Base-by-base conservation (phyloP, 92 coral and sea anemone species). In the Bergia sp. region DNA sequence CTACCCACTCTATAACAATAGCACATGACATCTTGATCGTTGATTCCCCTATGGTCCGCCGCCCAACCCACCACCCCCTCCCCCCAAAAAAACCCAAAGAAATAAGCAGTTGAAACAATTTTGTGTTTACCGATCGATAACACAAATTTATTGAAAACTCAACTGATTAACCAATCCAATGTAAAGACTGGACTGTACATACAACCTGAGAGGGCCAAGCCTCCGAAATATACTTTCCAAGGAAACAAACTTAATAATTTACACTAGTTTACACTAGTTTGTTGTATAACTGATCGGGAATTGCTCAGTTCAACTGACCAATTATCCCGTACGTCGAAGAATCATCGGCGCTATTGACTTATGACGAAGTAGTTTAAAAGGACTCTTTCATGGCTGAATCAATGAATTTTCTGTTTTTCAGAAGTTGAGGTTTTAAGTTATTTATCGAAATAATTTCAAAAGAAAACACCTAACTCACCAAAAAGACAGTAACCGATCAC, bases 161-260 rank as follows among this genome's bases (percentile, higher is more conserved):
- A 15, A 53, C 29, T 29, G 29, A 12, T 12, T 10, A 11, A 53
- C 58, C 80, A 41, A 44, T 76, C 69, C 69, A 61, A 23, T 61
- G 6, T 61, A 20, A n/a, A 61, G 5, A 61, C 2, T 18, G 23
- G 67, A 61, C 23, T 61, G 67, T 61, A 2, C 23, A 6, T 42
- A 76, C 50, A 40, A 76, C 80, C 13, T 76, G 45, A 50, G 79
- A 75, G 23, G 80, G 16, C 18, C 21, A 42, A 76, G 47, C 80
- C 53, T 39, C 80, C 80, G 20, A n/a, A 16, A 39, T 18, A 76
- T 18, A 76, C 15, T 40, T 76, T 76, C 50, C 80, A 76, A 12
- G 29, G 37, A 76, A 76, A 76, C 80, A 76, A 76, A 29, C 29
- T 29, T 29, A 29, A 29, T 29, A 29, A 29, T 29, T 29, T 29